phyloP scores from a whole-genome alignment of 2,113 vertebrate species.

The Castor canadensis region DNA sequence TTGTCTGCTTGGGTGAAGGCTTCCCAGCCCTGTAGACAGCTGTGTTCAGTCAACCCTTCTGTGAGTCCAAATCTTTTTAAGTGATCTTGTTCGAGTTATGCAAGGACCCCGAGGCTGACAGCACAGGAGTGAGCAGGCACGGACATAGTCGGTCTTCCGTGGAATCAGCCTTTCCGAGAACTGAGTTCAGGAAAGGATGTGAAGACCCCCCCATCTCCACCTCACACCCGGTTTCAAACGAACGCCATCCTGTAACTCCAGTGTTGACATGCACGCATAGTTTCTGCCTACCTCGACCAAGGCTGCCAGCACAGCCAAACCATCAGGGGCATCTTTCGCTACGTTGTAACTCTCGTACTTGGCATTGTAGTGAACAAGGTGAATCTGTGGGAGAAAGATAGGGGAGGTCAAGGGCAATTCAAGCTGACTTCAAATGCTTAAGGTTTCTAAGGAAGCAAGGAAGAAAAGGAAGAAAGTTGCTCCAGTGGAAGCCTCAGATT shows the following conservation, averaged over 20 bases:
- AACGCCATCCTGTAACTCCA: fast-evolving
- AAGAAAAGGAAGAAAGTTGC: fast-evolving
- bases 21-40: neutral
- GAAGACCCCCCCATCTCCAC: neutral
- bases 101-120: neutral
- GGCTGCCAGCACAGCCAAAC: slow-evolving; percentile 92
- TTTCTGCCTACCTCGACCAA: slow-evolving; percentile 86
- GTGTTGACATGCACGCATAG: fast-evolving
- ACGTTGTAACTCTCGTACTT: slow-evolving; percentile 88
- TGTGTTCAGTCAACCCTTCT: neutral
- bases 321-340: slow-evolving; percentile 87
- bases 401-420: neutral
- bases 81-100: neutral
- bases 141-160: neutral
- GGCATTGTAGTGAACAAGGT: slow-evolving; percentile 95
- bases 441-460: neutral
- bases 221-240: too few relatives aligned
- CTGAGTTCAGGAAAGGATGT: fast-evolving
- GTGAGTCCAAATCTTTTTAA: neutral
- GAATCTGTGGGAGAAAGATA: slow-evolving; percentile 86
- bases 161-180: neutral
- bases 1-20: fast-evolving
- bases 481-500: neutral
- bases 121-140: neutral
- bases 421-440: fast-evolving